A percentile compares a stretch with the other conserved stretches of the same genome.
Conservation (phyloP, 2,113 vertebrate genomes). For the Cynoglossus semilaevis region DNA sequence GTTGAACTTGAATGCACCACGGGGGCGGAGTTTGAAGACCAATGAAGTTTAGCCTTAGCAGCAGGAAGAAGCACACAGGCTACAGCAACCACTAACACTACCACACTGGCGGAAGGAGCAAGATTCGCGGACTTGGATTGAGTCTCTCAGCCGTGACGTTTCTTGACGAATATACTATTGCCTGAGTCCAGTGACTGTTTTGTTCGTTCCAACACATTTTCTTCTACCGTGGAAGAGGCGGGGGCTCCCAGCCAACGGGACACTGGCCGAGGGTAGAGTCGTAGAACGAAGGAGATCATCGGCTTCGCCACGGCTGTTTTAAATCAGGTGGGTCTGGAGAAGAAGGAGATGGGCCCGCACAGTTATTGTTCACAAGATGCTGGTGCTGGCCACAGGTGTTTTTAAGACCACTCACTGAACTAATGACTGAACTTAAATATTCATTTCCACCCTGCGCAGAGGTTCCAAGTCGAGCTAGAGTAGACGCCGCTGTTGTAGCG, state of each 20-base stretch:
- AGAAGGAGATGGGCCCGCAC: conserved; percentile 51
- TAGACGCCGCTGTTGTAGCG: conserved; percentile 14
- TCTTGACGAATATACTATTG: background rate
- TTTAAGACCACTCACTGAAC: background rate
- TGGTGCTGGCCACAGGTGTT: conserved; percentile 53
- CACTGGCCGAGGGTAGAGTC: conserved; percentile 27
- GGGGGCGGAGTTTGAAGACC: conserved; percentile 61
- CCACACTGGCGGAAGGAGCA: conserved; percentile 17
- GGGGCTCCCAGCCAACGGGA: conserved; percentile 3
- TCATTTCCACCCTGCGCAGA: background rate
- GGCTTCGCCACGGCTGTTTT: conserved; percentile 50
- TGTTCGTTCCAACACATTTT: conserved; percentile 2
- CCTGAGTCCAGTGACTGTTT: conserved; percentile 1
- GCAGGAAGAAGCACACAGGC: conserved; percentile 66
- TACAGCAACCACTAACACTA: conserved; percentile 5
- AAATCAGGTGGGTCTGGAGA: conserved; percentile 68
- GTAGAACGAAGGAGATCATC: conserved; percentile 43
- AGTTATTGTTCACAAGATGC: background rate
- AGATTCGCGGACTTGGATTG: conserved; percentile 1
- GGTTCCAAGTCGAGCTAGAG: conserved; percentile 20
- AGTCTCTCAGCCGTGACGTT: background rate
- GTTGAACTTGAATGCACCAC: conserved; percentile 46
- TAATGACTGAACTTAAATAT: background rate
- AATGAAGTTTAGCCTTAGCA: conserved; percentile 59
- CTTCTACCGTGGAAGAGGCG: conserved; percentile 7